phyloP scores from a whole-genome alignment of 2,888 invertebrate genomes.

The Polyommatus iphigenia region DNA sequence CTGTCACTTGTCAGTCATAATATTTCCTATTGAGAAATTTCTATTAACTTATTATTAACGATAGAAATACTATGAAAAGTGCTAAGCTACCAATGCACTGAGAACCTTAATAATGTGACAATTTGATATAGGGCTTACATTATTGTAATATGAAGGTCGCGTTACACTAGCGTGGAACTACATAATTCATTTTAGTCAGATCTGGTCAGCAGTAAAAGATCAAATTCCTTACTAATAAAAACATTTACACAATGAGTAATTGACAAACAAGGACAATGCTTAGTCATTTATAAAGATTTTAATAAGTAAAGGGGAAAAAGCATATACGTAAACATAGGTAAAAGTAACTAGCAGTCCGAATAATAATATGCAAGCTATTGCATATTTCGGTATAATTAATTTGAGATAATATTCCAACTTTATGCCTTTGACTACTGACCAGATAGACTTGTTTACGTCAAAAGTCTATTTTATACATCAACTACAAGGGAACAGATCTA shows the following conservation, averaged over 20 bases:
- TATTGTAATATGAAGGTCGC: neutral
- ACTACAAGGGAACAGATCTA: constrained; percentile 68
- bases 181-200: neutral
- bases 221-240: too few species aligned
- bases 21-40: too few species aligned
- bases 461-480: constrained; percentile 46
- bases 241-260: neutral
- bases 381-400: neutral
- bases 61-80: neutral
- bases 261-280: too few species aligned
- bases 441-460: neutral
- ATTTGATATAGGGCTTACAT: neutral
- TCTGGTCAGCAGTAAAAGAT: constrained; percentile 1
- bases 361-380: neutral
- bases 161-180: constrained; percentile 20
- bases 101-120: neutral
- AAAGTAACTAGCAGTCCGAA: neutral
- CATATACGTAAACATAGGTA: neutral
- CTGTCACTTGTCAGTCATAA: neutral
- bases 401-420: neutral
- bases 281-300: too few species aligned
- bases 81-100: neutral
- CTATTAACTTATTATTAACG: too few species aligned
- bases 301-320: too few species aligned
- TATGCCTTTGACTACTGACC: neutral